Conservation (phyloP, 1,140 invertebrate species). For the Pseudomyrmex cubaensis region DNA sequence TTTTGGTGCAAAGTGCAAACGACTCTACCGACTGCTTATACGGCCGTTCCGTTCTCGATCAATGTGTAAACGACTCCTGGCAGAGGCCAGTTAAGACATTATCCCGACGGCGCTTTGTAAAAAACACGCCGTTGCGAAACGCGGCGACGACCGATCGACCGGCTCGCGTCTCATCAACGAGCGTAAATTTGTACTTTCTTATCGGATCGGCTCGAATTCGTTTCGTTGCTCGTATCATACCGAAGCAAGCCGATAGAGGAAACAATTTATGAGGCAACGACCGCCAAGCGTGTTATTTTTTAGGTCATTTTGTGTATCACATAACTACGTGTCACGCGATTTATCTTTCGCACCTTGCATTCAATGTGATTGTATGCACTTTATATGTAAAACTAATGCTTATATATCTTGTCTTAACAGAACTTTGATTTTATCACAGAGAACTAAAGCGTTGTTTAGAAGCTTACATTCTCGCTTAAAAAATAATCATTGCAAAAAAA, state of each 20-base stretch:
- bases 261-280: slow-evolving; percentile 37
- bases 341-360: neutral
- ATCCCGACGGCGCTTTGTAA: slow-evolving; percentile 67
- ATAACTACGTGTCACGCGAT: slow-evolving; percentile 37
- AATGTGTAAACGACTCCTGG: slow-evolving; percentile 65
- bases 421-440: neutral
- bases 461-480: neutral
- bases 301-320: slow-evolving; percentile 2
- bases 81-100: slow-evolving; percentile 72
- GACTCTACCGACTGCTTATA: slow-evolving; percentile 66
- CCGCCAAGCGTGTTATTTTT: slow-evolving; percentile 31
- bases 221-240: slow-evolving; percentile 51
- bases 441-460: neutral
- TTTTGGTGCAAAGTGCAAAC: slow-evolving; percentile 72
- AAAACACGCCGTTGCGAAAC: slow-evolving; percentile 69
- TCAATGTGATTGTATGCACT: neutral
- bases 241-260: slow-evolving; percentile 16
- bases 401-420: neutral
- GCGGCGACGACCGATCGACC: neutral
- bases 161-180: slow-evolving; percentile 44
- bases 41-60: slow-evolving; percentile 70
- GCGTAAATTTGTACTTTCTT: slow-evolving; percentile 58
- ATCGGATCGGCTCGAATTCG: slow-evolving; percentile 59
- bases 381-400: neutral
- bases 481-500: too few relatives aligned